Base-by-base conservation (phyloP, 2,113 vertebrate species). In the Misgurnus mizolepis region DNA sequence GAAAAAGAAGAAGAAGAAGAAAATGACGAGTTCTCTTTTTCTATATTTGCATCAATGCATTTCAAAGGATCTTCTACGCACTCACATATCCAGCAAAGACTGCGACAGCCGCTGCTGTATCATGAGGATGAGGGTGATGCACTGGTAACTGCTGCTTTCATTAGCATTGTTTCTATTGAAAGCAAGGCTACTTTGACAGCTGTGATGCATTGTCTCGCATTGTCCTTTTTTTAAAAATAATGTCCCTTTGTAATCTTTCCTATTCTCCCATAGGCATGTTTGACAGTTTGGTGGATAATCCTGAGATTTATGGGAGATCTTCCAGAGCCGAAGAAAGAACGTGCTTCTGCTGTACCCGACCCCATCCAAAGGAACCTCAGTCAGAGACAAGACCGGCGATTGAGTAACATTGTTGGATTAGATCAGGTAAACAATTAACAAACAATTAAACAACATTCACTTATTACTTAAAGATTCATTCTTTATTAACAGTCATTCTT, bases 301-400 rank as follows among this genome's bases (percentile, higher is more conserved):
- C 83, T 98, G 86, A 93, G 96, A 64, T 99, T 95, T 90, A 99
- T 98, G 98, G 96, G 92, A 1, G 98, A 99, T 85, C 82, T 96
- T 9, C 94, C 94, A 0, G 97, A 99, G 77, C 95, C 94, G 5
- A 85, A 88, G 55, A 89, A 83, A 80, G 80, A 88, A 40, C 43
- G 83, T 0, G 0, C 67, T 9, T 88, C 86, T 60, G n/a, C 84
- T 34, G 9, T n/a, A 0, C 82, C 88, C 0, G 84, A 80, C 80
- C 74, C 58, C 64, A 67, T 81, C 8, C 55, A 75, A 7, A 75
- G 49, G 27, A 69, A 81, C 5, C 12, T 80, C 45, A 82, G 84
- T 18, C 15, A 77, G 0, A 87, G 80, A 18, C 87, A 87, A 61
- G 81, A 67, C 10, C 85, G 92, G 22, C 89, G 89, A 64, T 91